phyloP scores from a whole-genome alignment of 1,140 invertebrate genomes.

The Eupeodes corollae region DNA sequence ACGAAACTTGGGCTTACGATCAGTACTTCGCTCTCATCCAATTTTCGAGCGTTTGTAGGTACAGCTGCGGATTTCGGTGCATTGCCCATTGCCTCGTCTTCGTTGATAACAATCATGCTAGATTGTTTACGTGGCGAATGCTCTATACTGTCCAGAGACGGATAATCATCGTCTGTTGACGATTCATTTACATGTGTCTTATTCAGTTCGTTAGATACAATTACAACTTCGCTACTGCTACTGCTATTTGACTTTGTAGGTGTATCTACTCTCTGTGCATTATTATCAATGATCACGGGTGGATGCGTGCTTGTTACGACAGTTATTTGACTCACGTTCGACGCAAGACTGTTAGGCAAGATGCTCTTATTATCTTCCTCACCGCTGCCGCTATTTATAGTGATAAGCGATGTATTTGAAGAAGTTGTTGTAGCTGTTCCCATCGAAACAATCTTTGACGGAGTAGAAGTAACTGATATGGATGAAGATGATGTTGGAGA shows the following conservation, averaged over 20 bases:
- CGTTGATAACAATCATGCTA: slow-evolving; percentile 26
- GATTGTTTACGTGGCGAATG: slow-evolving; percentile 38
- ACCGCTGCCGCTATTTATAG: slow-evolving; percentile 33
- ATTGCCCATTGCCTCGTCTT: slow-evolving; percentile 34
- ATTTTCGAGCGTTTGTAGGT: slow-evolving; percentile 37
- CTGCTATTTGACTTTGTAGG: background rate
- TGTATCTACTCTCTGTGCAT: slow-evolving; percentile 5
- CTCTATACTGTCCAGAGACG: slow-evolving; percentile 60
- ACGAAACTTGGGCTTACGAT: slow-evolving; percentile 56
- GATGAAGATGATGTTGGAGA: slow-evolving; percentile 18
- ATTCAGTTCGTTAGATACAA: slow-evolving; percentile 62
- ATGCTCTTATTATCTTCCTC: slow-evolving; percentile 40
- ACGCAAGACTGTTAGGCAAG: slow-evolving; percentile 58
- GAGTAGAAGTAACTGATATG: background rate
- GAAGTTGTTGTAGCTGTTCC: slow-evolving; percentile 22
- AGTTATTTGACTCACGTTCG: slow-evolving; percentile 62
- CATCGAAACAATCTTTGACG: slow-evolving; percentile 19
- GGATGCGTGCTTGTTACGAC: slow-evolving; percentile 71
- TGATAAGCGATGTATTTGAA: slow-evolving; percentile 31
- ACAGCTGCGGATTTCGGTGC: background rate
- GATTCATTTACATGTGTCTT: slow-evolving; percentile 51
- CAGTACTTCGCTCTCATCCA: slow-evolving; percentile 72
- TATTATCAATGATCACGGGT: slow-evolving; percentile 54
- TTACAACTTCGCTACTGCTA: slow-evolving; percentile 55
- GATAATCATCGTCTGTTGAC: slow-evolving; percentile 61